Conservation (phyloP, 2,113 vertebrate genomes). For the Phoxinus phoxinus region DNA sequence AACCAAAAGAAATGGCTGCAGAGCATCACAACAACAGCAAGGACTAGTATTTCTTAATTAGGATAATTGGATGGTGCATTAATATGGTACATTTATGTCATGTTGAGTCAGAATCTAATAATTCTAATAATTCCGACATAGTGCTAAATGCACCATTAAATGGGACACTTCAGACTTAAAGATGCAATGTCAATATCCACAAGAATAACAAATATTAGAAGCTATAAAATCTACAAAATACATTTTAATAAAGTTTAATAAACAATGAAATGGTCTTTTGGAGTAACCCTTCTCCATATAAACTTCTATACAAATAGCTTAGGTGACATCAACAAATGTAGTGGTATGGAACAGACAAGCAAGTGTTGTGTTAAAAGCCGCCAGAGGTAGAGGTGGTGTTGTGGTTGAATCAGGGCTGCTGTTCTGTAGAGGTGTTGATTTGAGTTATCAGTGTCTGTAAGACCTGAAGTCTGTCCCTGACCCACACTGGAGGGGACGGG, state of each 20-base stretch:
- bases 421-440: slow-evolving; percentile 53
- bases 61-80: background rate
- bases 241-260: slow-evolving; percentile 60
- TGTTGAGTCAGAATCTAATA: background rate
- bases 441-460: slow-evolving; percentile 75
- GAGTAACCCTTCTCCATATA: background rate
- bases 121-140: background rate
- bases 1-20: background rate
- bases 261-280: background rate
- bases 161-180: background rate
- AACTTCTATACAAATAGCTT: background rate
- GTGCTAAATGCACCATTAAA: background rate
- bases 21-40: too few species aligned
- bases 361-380: background rate
- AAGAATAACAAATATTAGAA: background rate
- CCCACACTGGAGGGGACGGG: slow-evolving; percentile 78
- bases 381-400: slow-evolving; percentile 11
- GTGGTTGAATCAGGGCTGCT: slow-evolving; percentile 27
- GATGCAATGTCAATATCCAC: background rate
- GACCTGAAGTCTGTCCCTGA: slow-evolving; percentile 74
- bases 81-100: background rate
- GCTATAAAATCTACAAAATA: background rate
- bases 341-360: background rate
- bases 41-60: background rate
- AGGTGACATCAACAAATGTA: background rate